Evolutionary conservation across 2,888 invertebrate genomes (phyloP), one percentile per base, ranked within the genome.

Genomic region (Anoplius nigerrimus): DNA sequence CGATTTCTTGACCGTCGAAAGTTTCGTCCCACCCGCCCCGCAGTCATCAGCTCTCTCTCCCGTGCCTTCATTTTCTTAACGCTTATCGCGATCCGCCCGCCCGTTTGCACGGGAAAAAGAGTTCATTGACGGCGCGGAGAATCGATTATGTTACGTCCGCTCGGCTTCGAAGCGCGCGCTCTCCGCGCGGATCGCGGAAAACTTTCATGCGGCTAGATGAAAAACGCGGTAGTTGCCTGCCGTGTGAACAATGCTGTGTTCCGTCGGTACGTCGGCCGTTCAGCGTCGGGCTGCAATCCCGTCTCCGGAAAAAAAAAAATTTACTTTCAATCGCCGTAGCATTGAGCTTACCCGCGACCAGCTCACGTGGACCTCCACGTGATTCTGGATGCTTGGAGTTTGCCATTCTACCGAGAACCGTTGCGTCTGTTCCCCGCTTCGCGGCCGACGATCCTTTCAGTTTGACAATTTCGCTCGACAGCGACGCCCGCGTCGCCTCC

Each of bases 331-430:
- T 78, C 65, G 68, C 55, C 70, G 34, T 75, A 78, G 73, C 79
- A 79, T 80, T 82, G 83, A 85, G 82, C 76, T 81, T 80, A 71
- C 72, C 55, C n/a, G 58, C 22, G 4, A 48, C 16, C 48, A 42
- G 67, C 80, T 85, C 85, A 84, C 87, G 87, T 87, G 87, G 84
- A 83, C 74, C 74, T 84, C 81, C 87, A 83, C 87, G 87, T 87
- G 87, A 86, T 83, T 82, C 86, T 84, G 83, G 84, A 85, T 83
- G 84, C 83, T 59, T 55, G 34, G 51, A 66, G 63, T 45, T 54
- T 54, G 56, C 66, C 59, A 56, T 63, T 71, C 62, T 21, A 60
- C n/a, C n/a, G 57, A 48, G 53, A 69, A 27, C 63, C 20, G 45
- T 34, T 42, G 20, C 21, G 34, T 67, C 46, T 27, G 20, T 16